phyloP scores from a whole-genome alignment of 2,797 vertebrate species.

The Tiaroga cobitis region DNA sequence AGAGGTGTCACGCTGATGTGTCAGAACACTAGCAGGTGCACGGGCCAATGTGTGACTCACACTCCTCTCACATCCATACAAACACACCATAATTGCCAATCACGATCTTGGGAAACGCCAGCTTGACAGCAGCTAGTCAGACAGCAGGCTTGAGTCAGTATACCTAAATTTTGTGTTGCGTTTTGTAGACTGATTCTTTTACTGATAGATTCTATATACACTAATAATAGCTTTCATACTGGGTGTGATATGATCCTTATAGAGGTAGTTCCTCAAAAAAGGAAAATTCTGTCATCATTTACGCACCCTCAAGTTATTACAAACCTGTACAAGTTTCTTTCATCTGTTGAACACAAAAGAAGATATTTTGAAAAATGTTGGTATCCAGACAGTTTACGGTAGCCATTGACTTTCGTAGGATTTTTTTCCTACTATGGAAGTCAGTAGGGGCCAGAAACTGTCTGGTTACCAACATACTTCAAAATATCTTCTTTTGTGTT shows the following conservation, averaged over 20 bases:
- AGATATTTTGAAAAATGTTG: not conserved
- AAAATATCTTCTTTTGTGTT: not conserved
- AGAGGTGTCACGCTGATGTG: slow-evolving; percentile 40
- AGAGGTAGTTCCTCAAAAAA: too few relatives aligned
- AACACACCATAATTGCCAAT: slow-evolving; percentile 15
- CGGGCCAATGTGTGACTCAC: slow-evolving; percentile 38
- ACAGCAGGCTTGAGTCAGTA: slow-evolving; percentile 28
- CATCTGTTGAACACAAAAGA: too few relatives aligned
- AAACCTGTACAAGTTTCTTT: too few relatives aligned
- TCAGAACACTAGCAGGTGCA: slow-evolving; percentile 41
- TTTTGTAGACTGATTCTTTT: not conserved
- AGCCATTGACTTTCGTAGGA: not conserved
- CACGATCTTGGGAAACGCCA: not conserved
- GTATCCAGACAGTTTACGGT: not conserved
- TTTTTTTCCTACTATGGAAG: not conserved
- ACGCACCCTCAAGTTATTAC: too few relatives aligned
- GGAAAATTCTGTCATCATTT: too few relatives aligned
- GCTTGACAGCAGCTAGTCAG: not conserved
- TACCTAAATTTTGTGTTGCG: not conserved
- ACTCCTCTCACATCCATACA: not conserved
- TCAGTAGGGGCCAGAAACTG: not conserved
- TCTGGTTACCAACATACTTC: not conserved
- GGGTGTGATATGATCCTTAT: not conserved
- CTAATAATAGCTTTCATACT: not conserved
- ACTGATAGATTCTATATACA: not conserved